phyloP scores from a whole-genome alignment of 2,113 vertebrate species.

The Psammodynastes pulverulentus region DNA sequence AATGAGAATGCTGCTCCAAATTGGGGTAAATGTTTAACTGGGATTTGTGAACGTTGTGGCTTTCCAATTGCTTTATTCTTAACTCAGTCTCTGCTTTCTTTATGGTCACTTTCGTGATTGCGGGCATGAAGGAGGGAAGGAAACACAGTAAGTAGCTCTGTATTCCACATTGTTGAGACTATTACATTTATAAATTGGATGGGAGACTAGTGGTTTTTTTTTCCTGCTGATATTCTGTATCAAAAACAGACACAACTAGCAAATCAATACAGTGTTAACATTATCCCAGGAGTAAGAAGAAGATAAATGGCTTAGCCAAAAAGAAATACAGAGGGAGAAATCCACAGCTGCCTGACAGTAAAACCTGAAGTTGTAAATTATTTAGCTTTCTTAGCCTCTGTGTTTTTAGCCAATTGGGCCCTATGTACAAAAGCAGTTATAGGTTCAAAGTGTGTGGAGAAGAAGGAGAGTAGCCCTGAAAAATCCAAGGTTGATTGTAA shows the following conservation, averaged over 20 bases:
- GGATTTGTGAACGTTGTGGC: conserved; percentile 38
- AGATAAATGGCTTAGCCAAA: neutral
- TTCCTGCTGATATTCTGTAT: neutral
- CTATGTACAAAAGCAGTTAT: neutral
- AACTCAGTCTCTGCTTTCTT: conserved; percentile 58
- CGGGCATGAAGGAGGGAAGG: conserved; percentile 32
- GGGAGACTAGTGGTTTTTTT: neutral
- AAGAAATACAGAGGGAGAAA: neutral
- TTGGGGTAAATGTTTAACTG: conserved; percentile 78
- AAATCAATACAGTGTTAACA: neutral
- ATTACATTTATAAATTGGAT: neutral
- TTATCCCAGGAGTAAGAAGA: too few species aligned
- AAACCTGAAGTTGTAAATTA: neutral
- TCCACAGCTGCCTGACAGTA: neutral
- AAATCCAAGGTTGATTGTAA: neutral
- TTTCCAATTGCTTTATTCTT: conserved; percentile 62
- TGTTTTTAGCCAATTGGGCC: neutral
- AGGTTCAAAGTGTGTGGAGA: neutral
- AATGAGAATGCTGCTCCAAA: conserved; percentile 48
- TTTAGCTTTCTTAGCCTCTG: neutral
- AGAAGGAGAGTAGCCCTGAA: neutral
- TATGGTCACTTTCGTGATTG: conserved; percentile 38
- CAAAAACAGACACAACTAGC: neutral
- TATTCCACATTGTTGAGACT: conserved; percentile 34
- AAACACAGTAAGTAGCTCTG: conserved; percentile 64